These are phyloP conservation scores for Tigriopus japonicus DNA, from an alignment of 1,140 invertebrate species.

Conservation along the genomic window DNA sequence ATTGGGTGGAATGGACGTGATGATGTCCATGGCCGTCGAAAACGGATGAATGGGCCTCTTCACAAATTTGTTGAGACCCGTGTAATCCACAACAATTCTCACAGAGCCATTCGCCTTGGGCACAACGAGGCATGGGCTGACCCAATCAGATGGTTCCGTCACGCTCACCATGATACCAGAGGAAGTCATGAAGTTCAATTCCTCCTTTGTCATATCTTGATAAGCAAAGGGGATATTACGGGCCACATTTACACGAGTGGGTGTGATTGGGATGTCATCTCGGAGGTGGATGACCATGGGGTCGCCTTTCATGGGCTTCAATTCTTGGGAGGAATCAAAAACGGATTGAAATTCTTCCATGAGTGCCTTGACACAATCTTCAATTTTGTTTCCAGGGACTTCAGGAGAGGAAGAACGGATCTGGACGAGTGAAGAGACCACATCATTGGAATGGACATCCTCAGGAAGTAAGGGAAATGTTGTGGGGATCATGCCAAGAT, in stretches of 20 bases:
- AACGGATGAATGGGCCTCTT: constrained; percentile 20
- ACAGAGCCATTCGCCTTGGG: constrained; percentile 24
- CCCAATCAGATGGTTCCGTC: neutral
- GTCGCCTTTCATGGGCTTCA: neutral
- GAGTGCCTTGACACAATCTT: too few relatives aligned
- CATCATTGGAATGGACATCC: too few relatives aligned
- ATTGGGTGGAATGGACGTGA: neutral
- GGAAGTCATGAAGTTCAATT: neutral
- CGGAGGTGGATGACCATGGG: neutral
- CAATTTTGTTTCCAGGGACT: too few relatives aligned
- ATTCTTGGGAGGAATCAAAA: too few relatives aligned
- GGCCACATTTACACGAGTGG: neutral
- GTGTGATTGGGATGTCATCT: neutral
- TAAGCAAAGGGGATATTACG: neutral
- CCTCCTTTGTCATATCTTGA: neutral
- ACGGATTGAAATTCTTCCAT: too few relatives aligned
- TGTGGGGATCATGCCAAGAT: too few relatives aligned
- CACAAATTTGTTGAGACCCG: constrained; percentile 21
- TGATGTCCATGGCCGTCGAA: constrained; percentile 18
- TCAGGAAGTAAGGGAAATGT: too few relatives aligned
- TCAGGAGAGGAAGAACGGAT: too few relatives aligned
- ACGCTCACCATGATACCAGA: neutral
- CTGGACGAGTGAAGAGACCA: too few relatives aligned
- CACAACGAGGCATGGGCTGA: constrained; percentile 16
- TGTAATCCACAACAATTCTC: constrained; percentile 27